A percentile compares a stretch with the other conserved stretches of the same genome.
These are phyloP conservation scores for Drosophila barbarae DNA, from an alignment of 2,888 invertebrate genomes.

Conservation along the genomic window DNA sequence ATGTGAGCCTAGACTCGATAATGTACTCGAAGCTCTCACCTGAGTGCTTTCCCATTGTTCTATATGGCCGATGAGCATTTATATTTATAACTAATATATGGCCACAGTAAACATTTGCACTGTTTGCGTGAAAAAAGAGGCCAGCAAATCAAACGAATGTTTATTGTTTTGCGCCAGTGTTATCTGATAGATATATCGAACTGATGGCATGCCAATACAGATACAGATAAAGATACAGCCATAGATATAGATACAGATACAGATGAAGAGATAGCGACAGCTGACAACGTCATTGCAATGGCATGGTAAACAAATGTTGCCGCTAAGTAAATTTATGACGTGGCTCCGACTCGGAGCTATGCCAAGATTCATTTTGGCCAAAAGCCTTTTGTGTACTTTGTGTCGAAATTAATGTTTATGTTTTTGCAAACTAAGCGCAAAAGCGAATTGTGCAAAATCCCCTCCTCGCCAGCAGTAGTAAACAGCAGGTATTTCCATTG, in stretches of 20 bases:
- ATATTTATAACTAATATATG: constrained; percentile 30
- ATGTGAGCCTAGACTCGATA: background rate
- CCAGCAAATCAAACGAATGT: constrained; percentile 38
- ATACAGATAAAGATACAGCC: constrained; percentile 1
- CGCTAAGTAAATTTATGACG: constrained; percentile 49
- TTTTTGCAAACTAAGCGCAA: constrained; percentile 23
- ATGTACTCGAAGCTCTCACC: constrained; percentile 9
- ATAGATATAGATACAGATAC: constrained; percentile 11
- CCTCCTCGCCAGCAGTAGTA: background rate
- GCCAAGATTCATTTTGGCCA: constrained; percentile 29
- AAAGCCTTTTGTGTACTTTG: constrained; percentile 22
- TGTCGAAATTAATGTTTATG: constrained; percentile 28
- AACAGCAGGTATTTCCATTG: constrained; percentile 18
- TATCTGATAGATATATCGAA: constrained; percentile 42
- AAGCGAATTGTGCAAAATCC: constrained; percentile 20
- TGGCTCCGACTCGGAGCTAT: constrained; percentile 18
- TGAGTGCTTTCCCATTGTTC: constrained; percentile 21
- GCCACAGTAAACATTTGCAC: constrained; percentile 10
- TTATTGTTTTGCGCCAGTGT: constrained; percentile 23
- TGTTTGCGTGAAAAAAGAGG: constrained; percentile 41
- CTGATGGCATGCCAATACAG: constrained; percentile 31
- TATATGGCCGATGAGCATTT: constrained; percentile 39
- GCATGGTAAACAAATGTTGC: constrained; percentile 45
- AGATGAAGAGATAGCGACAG: constrained; percentile 45
- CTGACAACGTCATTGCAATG: constrained; percentile 55